Evolutionary conservation across 2,797 vertebrate species (phyloP).

Genomic region (Etheostoma perlongum): DNA sequence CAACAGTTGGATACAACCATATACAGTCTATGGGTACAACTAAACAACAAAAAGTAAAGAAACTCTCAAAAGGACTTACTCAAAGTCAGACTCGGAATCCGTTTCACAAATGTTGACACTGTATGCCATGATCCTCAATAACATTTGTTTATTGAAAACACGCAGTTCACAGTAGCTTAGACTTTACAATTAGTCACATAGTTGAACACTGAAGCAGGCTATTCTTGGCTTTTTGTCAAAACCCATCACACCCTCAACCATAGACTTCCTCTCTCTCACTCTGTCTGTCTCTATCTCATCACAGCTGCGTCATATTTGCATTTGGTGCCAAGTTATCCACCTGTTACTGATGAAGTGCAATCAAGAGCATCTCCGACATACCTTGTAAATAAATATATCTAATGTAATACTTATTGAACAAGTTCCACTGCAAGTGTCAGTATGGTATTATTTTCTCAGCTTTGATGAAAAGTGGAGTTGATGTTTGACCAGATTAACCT

Average conservation of each 20-base stretch:
- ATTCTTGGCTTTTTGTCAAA: not conserved
- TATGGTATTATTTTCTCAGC: not conserved
- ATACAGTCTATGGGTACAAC: too few relatives aligned
- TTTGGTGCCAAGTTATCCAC: not conserved
- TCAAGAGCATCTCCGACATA: not conserved
- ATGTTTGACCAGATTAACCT: not conserved
- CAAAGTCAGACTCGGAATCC: conserved; percentile 62
- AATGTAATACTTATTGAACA: not conserved
- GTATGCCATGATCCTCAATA: conserved; percentile 38
- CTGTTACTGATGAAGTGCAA: not conserved
- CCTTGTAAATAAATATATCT: not conserved
- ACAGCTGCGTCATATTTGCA: conserved; percentile 46
- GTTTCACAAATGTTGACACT: conserved; percentile 2
- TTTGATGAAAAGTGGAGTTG: not conserved
- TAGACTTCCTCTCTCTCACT: conserved; percentile 37
- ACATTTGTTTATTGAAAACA: not conserved
- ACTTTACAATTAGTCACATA: not conserved
- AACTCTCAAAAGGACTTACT: conserved; percentile 56
- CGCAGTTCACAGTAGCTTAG: not conserved
- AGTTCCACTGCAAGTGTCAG: not conserved
- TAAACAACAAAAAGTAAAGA: not conserved
- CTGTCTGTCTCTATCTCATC: not conserved
- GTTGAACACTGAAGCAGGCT: not conserved
- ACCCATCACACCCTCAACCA: not conserved
- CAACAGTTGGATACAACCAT: not conserved